phyloP scores from a whole-genome alignment of 23 tunicate species.

The Halocynthia aurantium region DNA sequence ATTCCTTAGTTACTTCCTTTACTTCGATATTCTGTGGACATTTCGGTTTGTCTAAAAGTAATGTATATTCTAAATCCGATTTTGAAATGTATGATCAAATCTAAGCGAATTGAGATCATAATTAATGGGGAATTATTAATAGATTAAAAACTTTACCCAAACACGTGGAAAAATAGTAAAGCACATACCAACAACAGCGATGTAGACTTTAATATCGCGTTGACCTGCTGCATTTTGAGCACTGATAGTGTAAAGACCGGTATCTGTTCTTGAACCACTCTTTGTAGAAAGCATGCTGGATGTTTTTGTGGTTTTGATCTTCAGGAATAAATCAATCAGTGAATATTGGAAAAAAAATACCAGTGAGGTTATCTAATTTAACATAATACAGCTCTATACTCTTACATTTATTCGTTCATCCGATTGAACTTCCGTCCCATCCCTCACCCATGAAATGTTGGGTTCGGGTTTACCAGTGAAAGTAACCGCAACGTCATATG shows the following conservation, averaged over 20 bases:
- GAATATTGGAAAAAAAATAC: neutral
- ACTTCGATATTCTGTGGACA: slow-evolving; percentile 71
- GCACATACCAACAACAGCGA: slow-evolving; percentile 49
- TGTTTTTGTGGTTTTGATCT: slow-evolving; percentile 45
- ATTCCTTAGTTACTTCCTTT: slow-evolving; percentile 72
- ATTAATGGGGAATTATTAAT: no score
- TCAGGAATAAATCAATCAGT: slow-evolving; percentile 4
- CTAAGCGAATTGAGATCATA: no score
- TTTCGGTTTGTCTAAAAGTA: slow-evolving; percentile 56
- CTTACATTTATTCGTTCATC: slow-evolving; percentile 38
- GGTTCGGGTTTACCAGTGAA: slow-evolving; percentile 80
- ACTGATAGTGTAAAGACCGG: slow-evolving; percentile 68
- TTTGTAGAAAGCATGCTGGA: slow-evolving; percentile 42
- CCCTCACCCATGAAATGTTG: slow-evolving; percentile 68
- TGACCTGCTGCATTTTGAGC: slow-evolving; percentile 82
- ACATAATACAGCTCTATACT: neutral
- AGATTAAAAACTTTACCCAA: no score
- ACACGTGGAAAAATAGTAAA: neutral
- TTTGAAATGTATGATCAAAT: no score
- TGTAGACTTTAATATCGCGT: slow-evolving; percentile 45
- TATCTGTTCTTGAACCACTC: slow-evolving; percentile 59
- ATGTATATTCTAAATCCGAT: no score
- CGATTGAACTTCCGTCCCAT: slow-evolving; percentile 39
- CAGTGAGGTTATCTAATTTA: neutral
- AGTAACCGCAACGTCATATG: slow-evolving; percentile 47